phyloP scores from a whole-genome alignment of 2,113 vertebrate species.

The Catharus fuscescens region DNA sequence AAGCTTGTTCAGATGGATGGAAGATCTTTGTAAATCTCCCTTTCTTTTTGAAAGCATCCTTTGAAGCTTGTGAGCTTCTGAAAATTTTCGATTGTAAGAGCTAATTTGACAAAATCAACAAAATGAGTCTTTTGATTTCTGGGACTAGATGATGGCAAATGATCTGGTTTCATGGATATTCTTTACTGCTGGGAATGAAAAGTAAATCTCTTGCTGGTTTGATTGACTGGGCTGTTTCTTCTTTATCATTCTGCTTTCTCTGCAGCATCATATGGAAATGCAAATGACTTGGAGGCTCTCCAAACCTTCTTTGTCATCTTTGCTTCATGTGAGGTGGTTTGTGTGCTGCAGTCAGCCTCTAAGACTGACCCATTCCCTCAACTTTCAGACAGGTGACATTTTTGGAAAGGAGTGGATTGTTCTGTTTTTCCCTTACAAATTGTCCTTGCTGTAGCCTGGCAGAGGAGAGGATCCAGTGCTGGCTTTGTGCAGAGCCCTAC shows the following conservation, averaged over 20 bases:
- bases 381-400: background rate
- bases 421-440: background rate
- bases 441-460: background rate
- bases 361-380: background rate
- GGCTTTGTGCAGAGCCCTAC: background rate
- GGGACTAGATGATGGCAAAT: background rate
- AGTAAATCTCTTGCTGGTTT: background rate
- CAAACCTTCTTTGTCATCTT: background rate
- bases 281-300: background rate
- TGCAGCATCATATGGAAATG: background rate
- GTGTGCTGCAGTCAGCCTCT: background rate
- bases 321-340: background rate
- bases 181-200: background rate
- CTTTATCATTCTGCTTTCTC: background rate
- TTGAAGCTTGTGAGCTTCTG: background rate
- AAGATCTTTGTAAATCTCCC: background rate
- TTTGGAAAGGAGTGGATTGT: background rate
- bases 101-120: background rate
- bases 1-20: background rate
- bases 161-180: background rate
- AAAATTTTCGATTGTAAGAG: background rate
- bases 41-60: background rate
- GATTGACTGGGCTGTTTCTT: background rate
- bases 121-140: slow-evolving; percentile 17
- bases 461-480: background rate